phyloP scores from a whole-genome alignment of 2,888 invertebrate genomes.

The Limulus polyphemus region DNA sequence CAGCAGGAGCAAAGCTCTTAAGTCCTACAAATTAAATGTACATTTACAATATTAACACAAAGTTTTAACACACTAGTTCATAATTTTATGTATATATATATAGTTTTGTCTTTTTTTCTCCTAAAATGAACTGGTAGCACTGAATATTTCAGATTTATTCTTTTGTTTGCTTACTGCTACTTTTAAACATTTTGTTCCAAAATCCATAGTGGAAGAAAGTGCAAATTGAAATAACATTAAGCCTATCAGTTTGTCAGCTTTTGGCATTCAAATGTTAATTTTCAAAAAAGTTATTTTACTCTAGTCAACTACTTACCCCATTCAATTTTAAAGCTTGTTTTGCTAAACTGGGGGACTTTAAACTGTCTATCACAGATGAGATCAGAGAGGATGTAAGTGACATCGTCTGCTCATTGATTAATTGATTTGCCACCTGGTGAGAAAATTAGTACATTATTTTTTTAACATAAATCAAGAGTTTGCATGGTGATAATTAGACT shows the following conservation, averaged over 20 bases:
- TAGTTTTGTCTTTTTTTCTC: no score
- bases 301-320: conserved; percentile 12
- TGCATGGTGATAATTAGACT: no score
- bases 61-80: no score
- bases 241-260: no score
- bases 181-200: no score
- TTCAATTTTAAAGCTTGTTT: conserved; percentile 21
- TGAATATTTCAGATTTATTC: neutral
- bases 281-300: no score
- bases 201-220: no score
- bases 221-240: neutral
- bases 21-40: conserved; percentile 10
- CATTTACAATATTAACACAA: no score
- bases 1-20: conserved; percentile 20
- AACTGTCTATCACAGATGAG: conserved; percentile 17
- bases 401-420: conserved; percentile 44
- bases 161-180: conserved; percentile 1
- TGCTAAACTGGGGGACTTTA: conserved; percentile 17
- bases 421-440: conserved; percentile 47
- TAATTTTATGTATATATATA: no score
- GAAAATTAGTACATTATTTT: neutral
- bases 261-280: neutral
- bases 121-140: neutral
- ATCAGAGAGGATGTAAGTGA: conserved; percentile 18
- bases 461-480: neutral